Conservation (phyloP, 2,888 invertebrate species). For the Netelia melanura region DNA sequence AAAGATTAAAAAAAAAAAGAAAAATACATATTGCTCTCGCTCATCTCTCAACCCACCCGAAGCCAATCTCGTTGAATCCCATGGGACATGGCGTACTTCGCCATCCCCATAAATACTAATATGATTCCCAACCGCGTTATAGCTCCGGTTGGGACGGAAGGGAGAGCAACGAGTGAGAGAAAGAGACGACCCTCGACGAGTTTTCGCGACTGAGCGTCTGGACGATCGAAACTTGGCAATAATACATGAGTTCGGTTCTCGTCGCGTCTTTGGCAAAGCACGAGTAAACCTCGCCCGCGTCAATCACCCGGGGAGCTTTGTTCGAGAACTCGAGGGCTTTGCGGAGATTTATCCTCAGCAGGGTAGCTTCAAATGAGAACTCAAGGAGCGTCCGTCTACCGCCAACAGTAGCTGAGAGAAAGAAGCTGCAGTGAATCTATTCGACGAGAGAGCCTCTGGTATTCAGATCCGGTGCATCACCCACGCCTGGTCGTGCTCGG, state of each 20-base stretch:
- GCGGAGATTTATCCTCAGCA: neutral
- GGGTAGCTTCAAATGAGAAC: neutral
- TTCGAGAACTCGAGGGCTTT: constrained; percentile 1
- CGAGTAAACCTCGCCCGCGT: constrained; percentile 5
- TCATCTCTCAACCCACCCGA: neutral
- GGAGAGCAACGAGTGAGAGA: neutral
- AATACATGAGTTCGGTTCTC: constrained; percentile 37
- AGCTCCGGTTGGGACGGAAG: neutral
- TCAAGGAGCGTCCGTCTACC: neutral
- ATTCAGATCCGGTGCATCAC: constrained; percentile 48
- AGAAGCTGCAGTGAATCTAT: neutral
- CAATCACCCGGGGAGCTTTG: constrained; percentile 13
- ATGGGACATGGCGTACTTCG: neutral
- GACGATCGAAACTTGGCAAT: constrained; percentile 30
- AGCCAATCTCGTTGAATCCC: neutral
- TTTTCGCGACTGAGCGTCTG: constrained; percentile 1
- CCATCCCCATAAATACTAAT: neutral
- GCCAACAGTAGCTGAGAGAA: neutral
- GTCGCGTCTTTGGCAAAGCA: constrained; percentile 10
- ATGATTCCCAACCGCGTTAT: neutral
- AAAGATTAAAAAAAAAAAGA: neutral
- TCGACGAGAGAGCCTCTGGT: constrained; percentile 1
- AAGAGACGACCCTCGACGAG: neutral
- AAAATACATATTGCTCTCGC: neutral
- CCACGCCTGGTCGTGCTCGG: constrained; percentile 69